A percentile compares a stretch with the other conserved stretches of the same genome.
phyloP scores from a whole-genome alignment of 1,140 invertebrate species.

The Nebria ingens region DNA sequence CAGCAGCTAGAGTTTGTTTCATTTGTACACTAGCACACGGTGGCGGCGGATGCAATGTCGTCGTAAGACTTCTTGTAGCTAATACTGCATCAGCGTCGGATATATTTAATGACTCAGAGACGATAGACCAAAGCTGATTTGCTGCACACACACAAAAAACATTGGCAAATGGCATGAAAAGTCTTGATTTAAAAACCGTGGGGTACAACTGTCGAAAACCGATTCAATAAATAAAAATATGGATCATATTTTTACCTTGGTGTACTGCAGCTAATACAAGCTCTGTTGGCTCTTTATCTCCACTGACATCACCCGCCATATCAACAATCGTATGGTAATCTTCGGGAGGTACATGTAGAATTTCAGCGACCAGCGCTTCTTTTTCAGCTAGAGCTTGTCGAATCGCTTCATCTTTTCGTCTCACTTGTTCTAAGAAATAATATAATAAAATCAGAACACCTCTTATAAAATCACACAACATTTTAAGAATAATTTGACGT shows the following conservation, averaged over 20 bases:
- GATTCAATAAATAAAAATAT: constrained; percentile 14
- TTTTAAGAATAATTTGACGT: constrained; percentile 12
- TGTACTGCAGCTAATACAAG: constrained; percentile 59
- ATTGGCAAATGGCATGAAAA: no score
- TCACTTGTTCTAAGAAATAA: constrained; percentile 50
- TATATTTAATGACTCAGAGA: constrained; percentile 40
- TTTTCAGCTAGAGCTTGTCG: constrained; percentile 62
- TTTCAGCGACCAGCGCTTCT: constrained; percentile 61
- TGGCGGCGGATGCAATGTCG: no score
- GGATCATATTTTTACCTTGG: constrained; percentile 52
- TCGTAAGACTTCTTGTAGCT: constrained; percentile 24
- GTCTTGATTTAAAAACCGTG: background rate
- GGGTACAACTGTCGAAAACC: background rate
- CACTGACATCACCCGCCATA: constrained; percentile 41
- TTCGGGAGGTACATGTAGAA: constrained; percentile 61
- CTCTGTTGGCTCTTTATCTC: constrained; percentile 53
- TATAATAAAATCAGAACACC: constrained; percentile 15
- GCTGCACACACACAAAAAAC: constrained; percentile 27
- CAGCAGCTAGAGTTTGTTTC: constrained; percentile 20
- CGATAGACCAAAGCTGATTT: constrained; percentile 35
- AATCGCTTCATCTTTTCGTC: constrained; percentile 60
- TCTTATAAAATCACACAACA: constrained; percentile 6
- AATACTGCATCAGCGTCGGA: constrained; percentile 38
- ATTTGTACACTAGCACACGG: constrained; percentile 27
- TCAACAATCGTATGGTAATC: constrained; percentile 57